A percentile compares a stretch with the other conserved stretches of the same genome.
These are phyloP conservation scores for Xyrauchen texanus DNA, from an alignment of 2,113 vertebrate species.

Conservation along the genomic window DNA sequence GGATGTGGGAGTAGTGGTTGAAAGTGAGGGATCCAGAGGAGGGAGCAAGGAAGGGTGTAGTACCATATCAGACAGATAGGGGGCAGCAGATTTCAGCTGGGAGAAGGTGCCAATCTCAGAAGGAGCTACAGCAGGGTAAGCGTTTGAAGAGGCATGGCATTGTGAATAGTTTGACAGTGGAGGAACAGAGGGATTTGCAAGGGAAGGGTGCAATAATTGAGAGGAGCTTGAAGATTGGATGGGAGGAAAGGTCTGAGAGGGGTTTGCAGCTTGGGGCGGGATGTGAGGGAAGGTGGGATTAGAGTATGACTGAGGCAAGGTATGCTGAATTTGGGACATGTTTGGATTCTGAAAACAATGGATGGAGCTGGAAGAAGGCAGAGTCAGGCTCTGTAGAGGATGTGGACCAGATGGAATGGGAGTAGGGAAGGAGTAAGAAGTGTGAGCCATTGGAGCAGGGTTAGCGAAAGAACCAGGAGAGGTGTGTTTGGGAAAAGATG, in stretches of 20 bases:
- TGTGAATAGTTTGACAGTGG: slow-evolving; percentile 53
- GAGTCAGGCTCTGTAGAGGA: slow-evolving; percentile 65
- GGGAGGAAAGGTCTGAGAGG: slow-evolving; percentile 40
- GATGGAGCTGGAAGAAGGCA: slow-evolving; percentile 57
- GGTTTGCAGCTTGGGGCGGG: slow-evolving; percentile 49
- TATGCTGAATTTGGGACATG: slow-evolving; percentile 32
- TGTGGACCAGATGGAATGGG: slow-evolving; percentile 32
- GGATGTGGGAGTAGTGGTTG: slow-evolving; percentile 53
- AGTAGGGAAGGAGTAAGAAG: slow-evolving; percentile 42
- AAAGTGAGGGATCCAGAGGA: slow-evolving; percentile 63
- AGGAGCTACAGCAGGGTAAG: slow-evolving; percentile 58
- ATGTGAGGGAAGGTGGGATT: slow-evolving; percentile 48
- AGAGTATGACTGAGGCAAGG: slow-evolving; percentile 44
- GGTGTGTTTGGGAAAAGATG: slow-evolving; percentile 33
- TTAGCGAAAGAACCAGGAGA: slow-evolving; percentile 21
- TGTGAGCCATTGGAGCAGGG: slow-evolving; percentile 26
- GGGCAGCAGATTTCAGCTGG: slow-evolving; percentile 62
- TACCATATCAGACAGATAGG: slow-evolving; percentile 72
- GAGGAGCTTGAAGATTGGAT: slow-evolving; percentile 41
- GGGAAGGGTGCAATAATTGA: slow-evolving; percentile 42
- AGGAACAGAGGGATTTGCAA: slow-evolving; percentile 46
- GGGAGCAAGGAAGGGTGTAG: slow-evolving; percentile 68
- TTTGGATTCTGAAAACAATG: slow-evolving; percentile 33
- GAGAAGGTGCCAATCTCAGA: slow-evolving; percentile 64
- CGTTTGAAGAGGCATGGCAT: slow-evolving; percentile 52